Percentiles rank a stretch among this genome's conserved stretches.
phyloP scores from a whole-genome alignment of 1,140 invertebrate genomes.

The Lysiphlebus fabarum region DNA sequence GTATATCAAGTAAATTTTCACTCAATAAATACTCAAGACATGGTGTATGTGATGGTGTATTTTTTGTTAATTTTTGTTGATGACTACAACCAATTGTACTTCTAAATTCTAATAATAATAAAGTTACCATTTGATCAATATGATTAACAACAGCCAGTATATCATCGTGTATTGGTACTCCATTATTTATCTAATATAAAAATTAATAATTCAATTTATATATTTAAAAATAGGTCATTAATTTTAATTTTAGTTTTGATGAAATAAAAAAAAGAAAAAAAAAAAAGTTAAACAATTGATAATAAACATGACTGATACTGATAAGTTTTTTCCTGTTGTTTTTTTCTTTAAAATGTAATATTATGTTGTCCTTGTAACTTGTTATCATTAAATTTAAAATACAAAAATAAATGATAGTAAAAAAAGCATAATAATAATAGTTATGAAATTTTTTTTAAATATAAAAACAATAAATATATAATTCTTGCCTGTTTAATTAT shows the following conservation, averaged over 20 bases:
- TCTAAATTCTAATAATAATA: constrained; percentile 80
- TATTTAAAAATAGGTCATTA: constrained; percentile 4
- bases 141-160: constrained; percentile 87
- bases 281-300: not conserved
- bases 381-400: not conserved
- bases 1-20: constrained; percentile 73
- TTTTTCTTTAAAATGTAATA: no score
- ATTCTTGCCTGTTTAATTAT: constrained; percentile 74
- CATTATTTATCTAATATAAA: constrained; percentile 46
- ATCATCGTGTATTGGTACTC: constrained; percentile 70
- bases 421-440: constrained; percentile 11
- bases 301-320: no score
- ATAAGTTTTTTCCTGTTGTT: no score
- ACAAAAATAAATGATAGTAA: not conserved
- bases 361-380: no score
- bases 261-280: no score
- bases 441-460: constrained; percentile 1
- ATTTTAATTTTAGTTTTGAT: not conserved
- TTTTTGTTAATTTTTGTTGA: constrained; percentile 49
- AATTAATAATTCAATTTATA: constrained; percentile 10
- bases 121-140: constrained; percentile 84
- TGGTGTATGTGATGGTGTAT: constrained; percentile 57
- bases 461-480: constrained; percentile 27
- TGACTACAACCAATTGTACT: constrained; percentile 42
- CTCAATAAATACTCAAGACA: constrained; percentile 75